Conservation (phyloP, 2,113 vertebrate species). For the Pteropus alecto region DNA sequence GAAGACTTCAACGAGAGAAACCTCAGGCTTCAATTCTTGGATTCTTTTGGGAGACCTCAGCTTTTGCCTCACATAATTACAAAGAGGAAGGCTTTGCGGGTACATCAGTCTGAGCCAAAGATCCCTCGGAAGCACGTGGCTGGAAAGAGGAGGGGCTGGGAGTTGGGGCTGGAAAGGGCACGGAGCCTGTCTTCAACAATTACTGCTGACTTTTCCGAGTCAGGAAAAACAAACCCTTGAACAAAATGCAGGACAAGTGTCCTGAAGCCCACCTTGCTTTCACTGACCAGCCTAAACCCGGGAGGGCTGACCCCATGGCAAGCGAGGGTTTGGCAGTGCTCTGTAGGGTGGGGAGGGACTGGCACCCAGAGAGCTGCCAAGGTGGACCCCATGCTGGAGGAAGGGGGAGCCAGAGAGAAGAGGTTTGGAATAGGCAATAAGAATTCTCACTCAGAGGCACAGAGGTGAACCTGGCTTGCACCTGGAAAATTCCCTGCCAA, state of each 20-base stretch:
- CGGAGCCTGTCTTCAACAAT: neutral
- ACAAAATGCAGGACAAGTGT: too few species aligned
- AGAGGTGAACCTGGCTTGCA: neutral
- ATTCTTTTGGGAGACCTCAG: neutral
- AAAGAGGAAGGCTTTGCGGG: neutral
- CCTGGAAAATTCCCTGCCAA: neutral
- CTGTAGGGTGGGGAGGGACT: neutral
- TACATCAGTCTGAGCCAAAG: neutral
- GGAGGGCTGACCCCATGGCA: too few species aligned
- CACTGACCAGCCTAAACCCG: too few species aligned
- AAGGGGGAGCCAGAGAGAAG: neutral
- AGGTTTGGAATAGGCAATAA: neutral
- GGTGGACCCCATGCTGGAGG: neutral
- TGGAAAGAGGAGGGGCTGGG: accelerated
- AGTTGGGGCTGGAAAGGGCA: neutral
- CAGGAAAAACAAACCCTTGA: neutral
- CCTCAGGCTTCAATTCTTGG: neutral
- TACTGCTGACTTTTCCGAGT: neutral
- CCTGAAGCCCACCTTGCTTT: neutral
- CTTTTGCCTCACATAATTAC: neutral
- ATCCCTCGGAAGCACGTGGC: neutral
- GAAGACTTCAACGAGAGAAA: neutral
- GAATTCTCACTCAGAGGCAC: neutral
- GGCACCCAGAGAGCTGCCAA: neutral
- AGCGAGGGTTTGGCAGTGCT: neutral